Evolutionary conservation across 2,113 vertebrate species (phyloP), one percentile per base, ranked within the genome.

Genomic region (Centropus unirufus): DNA sequence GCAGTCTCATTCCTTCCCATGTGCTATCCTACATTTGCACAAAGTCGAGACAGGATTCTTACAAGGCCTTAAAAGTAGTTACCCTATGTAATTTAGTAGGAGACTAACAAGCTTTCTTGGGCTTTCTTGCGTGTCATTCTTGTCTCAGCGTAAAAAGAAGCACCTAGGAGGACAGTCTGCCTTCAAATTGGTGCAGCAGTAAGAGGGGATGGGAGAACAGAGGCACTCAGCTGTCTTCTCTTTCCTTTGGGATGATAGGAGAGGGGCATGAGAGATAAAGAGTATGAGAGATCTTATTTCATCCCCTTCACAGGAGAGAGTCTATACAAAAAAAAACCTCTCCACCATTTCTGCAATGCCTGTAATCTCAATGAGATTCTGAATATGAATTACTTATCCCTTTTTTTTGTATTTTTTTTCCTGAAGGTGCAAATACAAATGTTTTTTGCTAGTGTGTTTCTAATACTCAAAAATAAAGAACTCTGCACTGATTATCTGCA

Each of bases 361-460:
- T 40, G 20, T 58, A 42, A 87, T 84, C 39, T 85, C 76, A 44
- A 12, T 54, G 58, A 80, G 32, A 52, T 93, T 87, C 74, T 85
- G 51, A 79, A 58, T 85, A 39, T 26, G 19, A 74, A 70, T 69
- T 73, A 36, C 30, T 58, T 77, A 29, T 67, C 63, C 49, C 83
- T 15, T 36, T 36, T 73, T 46, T 44, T 66, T 63, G 29, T 74
- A 42, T 44, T 46, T 46, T 46, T 46, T 46, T 46, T 46, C 19
- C 63, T 78, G 42, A 59, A 62, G n/a, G 30, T 89, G 36, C 78
- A 83, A 82, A 74, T 78, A 83, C 24, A 95, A 93, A 87, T 39
- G 29, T 68, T 77, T 95, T 92, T 63, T 95, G 91, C 59, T 88
- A 72, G 83, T 39, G 7, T 62, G 5, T 79, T 94, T 85, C 55